phyloP scores from a whole-genome alignment of 1,140 invertebrate genomes.

The Pseudomyrmex flavicornis region DNA sequence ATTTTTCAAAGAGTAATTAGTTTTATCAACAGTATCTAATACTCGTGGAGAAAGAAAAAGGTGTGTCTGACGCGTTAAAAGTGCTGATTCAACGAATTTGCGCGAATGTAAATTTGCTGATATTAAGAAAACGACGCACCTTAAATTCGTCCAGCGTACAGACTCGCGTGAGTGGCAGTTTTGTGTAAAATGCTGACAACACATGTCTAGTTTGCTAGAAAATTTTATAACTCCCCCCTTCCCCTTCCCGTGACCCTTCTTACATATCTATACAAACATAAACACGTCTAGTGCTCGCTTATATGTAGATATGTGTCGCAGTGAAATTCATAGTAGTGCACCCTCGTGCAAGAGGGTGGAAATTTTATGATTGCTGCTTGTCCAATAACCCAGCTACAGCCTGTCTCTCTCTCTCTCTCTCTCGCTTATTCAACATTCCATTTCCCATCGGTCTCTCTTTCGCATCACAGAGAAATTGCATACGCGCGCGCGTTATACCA shows the following conservation, averaged over 20 bases:
- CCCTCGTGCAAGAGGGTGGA: constrained; percentile 57
- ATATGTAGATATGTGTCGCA: constrained; percentile 51
- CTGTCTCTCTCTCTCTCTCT: constrained; percentile 16
- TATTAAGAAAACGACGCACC: constrained; percentile 56
- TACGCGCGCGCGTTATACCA: constrained; percentile 34
- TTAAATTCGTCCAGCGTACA: constrained; percentile 58
- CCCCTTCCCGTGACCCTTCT: constrained; percentile 35
- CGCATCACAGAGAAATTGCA: constrained; percentile 50
- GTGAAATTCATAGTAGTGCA: constrained; percentile 57
- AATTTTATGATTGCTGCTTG: constrained; percentile 71
- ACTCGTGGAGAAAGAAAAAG: constrained; percentile 39
- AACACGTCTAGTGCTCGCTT: constrained; percentile 33
- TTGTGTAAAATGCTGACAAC: constrained; percentile 72
- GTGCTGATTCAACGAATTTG: constrained; percentile 12
- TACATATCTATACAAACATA: constrained; percentile 63
- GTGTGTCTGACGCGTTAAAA: neutral
- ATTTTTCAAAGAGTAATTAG: no score
- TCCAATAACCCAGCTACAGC: constrained; percentile 58
- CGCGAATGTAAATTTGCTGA: constrained; percentile 21
- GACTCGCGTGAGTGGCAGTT: constrained; percentile 53
- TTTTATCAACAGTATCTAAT: neutral
- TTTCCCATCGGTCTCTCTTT: constrained; percentile 21
- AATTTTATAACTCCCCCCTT: constrained; percentile 59
- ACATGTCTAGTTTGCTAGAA: constrained; percentile 68
- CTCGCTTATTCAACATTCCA: constrained; percentile 48